These are phyloP conservation scores for Flexamia atlantica DNA, from an alignment of 2,888 invertebrate genomes.

Conservation along the genomic window DNA sequence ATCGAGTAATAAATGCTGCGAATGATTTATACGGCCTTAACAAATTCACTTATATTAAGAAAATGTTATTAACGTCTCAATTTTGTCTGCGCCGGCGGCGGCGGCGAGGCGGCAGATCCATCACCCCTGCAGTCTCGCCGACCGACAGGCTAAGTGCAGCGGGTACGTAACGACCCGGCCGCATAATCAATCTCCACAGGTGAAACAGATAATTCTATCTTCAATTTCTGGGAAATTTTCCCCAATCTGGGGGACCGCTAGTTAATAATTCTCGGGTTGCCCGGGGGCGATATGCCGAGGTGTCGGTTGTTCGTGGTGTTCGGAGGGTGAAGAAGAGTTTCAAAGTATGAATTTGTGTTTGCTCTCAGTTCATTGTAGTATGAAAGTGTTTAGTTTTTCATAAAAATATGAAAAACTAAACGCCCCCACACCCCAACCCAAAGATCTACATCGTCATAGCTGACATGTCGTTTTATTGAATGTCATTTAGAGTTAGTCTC, in stretches of 20 bases:
- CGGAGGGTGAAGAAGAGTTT: not conserved
- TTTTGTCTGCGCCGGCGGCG: not conserved
- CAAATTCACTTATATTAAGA: constrained; percentile 27
- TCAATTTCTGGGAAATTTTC: constrained; percentile 33
- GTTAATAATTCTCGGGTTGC: not conserved
- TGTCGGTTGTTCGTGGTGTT: not conserved
- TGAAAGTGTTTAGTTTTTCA: too few relatives aligned
- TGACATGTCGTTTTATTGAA: too few relatives aligned
- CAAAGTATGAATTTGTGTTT: too few relatives aligned
- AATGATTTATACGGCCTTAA: constrained; percentile 1
- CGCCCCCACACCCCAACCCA: too few relatives aligned
- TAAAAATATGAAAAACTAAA: too few relatives aligned
- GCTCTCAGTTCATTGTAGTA: too few relatives aligned
- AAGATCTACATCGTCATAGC: too few relatives aligned
- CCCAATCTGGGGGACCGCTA: constrained; percentile 4
- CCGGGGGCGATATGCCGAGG: not conserved
- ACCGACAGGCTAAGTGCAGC: constrained; percentile 27
- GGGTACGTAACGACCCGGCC: not conserved
- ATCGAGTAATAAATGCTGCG: not conserved
- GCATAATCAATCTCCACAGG: not conserved
- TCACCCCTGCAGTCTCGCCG: not conserved
- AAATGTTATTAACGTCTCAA: constrained; percentile 22
- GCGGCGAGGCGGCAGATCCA: not conserved
- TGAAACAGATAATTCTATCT: constrained; percentile 24
- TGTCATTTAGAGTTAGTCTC: too few relatives aligned